A percentile compares a stretch with the other conserved stretches of the same genome.
Evolutionary conservation across 35 echinoderm and acorn worm genomes (phyloP).

Genomic region (Ophioderma brevispina): DNA sequence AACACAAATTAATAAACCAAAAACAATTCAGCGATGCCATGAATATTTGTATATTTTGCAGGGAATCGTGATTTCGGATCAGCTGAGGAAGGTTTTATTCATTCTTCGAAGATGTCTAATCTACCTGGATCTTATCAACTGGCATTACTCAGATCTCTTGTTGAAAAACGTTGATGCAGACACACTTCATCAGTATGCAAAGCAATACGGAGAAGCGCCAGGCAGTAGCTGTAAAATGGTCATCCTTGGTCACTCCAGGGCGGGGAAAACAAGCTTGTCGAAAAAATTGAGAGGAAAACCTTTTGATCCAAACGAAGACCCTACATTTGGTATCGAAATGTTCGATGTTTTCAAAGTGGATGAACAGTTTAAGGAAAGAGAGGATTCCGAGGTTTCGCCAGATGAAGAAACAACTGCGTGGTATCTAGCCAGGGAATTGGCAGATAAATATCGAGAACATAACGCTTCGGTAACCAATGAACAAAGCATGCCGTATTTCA

Average conservation of each 20-base stretch:
- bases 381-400: background rate
- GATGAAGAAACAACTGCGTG: background rate
- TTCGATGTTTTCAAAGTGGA: background rate
- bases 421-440: background rate
- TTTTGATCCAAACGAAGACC: background rate
- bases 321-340: background rate
- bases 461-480: background rate
- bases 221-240: background rate
- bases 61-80: too few relatives aligned
- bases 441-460: background rate
- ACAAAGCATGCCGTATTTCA: background rate
- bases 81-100: background rate
- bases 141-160: background rate
- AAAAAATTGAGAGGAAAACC: background rate
- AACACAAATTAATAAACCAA: too few relatives aligned
- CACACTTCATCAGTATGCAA: background rate
- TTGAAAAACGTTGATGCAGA: background rate
- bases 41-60: too few relatives aligned
- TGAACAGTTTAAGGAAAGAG: background rate
- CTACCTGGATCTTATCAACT: background rate
- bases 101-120: background rate
- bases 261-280: background rate
- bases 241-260: background rate
- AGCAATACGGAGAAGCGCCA: background rate
- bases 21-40: too few relatives aligned